Evolutionary conservation across 2,797 vertebrate species (phyloP), one percentile per base, ranked within the genome.

Genomic region (Tarsius wallacei): DNA sequence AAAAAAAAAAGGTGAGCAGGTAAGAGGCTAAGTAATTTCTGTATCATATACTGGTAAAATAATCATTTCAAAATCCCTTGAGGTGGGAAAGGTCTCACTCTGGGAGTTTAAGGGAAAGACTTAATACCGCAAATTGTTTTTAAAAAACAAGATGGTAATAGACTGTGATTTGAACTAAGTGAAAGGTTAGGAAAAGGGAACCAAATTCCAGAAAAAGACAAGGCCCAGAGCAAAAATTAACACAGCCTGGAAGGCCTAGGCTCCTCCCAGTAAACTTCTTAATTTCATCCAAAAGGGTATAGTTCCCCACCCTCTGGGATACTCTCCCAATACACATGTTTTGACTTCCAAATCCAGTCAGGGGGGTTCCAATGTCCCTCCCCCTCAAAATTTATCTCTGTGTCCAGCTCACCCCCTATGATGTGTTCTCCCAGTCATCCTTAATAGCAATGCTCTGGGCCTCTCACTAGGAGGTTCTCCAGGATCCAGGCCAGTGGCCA

Each of bases 201-300:
- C 55, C 73, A 87, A 84, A 96, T 85, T 97, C 57, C 81, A 78
- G 42, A 36, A 92, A 95, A 97, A 94, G 73, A 71, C 33, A 96
- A 61, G 88, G 73, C 68, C 85, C 51, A 90, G 4, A 86, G 53
- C 55, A 94, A 88, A 95, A 93, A 80, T 63, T 95, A 93, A 82
- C 59, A 94, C 21, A 78, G 57, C 13, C 33, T 96, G 83, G 26
- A 91, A 74, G 36, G 55, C 66, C 80, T 8, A 26, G 22, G 83
- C 59, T 57, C 68, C 53, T 68, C 84, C 90, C 59, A 71, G 17
- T 24, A 82, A 76, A 90, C 21, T 91, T 93, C 82, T 88, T 82
- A 90, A 88, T 89, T 90, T 88, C 49, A 80, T 64, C 78, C 71
- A 97, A 57, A 91, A 94, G 89, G 59, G 63, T 64, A 88, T 28